Conservation (phyloP, 2,888 invertebrate species). For the Drosophila ustulata region DNA sequence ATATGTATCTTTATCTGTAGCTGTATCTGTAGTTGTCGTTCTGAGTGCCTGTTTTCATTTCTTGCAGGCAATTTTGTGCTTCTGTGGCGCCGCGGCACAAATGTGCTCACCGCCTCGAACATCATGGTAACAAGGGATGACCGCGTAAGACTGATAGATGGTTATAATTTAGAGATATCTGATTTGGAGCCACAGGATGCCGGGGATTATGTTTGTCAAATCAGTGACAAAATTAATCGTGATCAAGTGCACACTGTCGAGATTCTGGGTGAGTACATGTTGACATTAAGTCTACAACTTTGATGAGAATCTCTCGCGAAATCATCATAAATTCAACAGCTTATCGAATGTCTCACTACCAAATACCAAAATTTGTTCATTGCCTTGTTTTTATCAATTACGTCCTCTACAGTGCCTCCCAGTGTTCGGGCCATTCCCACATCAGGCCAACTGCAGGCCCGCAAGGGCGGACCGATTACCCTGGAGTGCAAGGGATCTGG, state of each 20-base stretch:
- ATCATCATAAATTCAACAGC: slow-evolving; percentile 14
- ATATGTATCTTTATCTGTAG: slow-evolving; percentile 6
- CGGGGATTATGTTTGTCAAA: slow-evolving; percentile 91
- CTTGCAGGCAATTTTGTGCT: slow-evolving; percentile 88
- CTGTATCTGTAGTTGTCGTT: slow-evolving; percentile 6
- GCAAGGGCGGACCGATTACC: slow-evolving; percentile 89
- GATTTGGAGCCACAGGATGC: slow-evolving; percentile 89
- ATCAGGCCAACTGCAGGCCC: slow-evolving; percentile 88
- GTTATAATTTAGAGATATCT: slow-evolving; percentile 90
- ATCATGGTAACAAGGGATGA: slow-evolving; percentile 90
- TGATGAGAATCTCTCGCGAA: slow-evolving; percentile 9
- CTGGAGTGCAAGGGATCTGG: slow-evolving; percentile 90
- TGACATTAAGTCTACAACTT: slow-evolving; percentile 24
- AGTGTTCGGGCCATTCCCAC: slow-evolving; percentile 89
- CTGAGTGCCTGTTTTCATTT: slow-evolving; percentile 13
- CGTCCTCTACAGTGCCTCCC: slow-evolving; percentile 86
- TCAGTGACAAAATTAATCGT: slow-evolving; percentile 89
- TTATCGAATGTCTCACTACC: not conserved
- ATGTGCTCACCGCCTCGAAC: slow-evolving; percentile 90
- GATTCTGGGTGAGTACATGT: slow-evolving; percentile 86
- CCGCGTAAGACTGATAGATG: slow-evolving; percentile 89
- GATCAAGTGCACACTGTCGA: slow-evolving; percentile 91
- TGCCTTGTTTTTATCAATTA: not conserved
- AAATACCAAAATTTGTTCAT: too few species aligned
- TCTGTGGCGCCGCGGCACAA: slow-evolving; percentile 89